Conservation (phyloP, 2,888 invertebrate genomes). For the Enchytraeus crypticus region DNA sequence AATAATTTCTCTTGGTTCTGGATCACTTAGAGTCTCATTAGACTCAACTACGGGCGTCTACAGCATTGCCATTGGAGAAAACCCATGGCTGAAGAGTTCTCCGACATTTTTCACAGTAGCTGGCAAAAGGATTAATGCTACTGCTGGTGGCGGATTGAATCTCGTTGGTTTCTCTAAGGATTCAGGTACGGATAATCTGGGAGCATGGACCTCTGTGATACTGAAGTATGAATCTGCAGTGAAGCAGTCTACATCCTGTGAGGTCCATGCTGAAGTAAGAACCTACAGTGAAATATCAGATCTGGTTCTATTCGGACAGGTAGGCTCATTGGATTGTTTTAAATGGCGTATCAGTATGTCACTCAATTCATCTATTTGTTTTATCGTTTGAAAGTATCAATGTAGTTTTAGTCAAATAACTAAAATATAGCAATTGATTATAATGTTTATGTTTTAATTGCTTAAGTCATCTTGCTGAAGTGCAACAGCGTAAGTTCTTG, state of each 20-base stretch:
- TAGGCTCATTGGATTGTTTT: not conserved
- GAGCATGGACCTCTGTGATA: constrained; percentile 1
- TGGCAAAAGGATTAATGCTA: not conserved
- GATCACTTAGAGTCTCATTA: not conserved
- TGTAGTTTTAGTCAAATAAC: no score
- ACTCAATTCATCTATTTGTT: not conserved
- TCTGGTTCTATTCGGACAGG: constrained; percentile 6
- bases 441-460: no score
- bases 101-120: constrained; percentile 16
- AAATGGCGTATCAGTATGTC: not conserved
- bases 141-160: constrained; percentile 2
- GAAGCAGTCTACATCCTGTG: no score
- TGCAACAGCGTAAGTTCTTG: no score
- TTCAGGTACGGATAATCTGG: constrained; percentile 9
- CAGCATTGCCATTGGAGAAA: constrained; percentile 2
- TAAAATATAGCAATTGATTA: no score
- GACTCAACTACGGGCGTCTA: constrained; percentile 1
- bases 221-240: not conserved
- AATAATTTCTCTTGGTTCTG: no score
- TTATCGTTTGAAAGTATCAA: no score
- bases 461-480: no score
- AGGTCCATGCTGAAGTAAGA: not conserved
- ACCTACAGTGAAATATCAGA: not conserved
- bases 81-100: constrained; percentile 15
- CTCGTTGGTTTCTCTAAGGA: not conserved